Conservation (phyloP, 2,113 vertebrate species). For the Salvelinus alpinus region DNA sequence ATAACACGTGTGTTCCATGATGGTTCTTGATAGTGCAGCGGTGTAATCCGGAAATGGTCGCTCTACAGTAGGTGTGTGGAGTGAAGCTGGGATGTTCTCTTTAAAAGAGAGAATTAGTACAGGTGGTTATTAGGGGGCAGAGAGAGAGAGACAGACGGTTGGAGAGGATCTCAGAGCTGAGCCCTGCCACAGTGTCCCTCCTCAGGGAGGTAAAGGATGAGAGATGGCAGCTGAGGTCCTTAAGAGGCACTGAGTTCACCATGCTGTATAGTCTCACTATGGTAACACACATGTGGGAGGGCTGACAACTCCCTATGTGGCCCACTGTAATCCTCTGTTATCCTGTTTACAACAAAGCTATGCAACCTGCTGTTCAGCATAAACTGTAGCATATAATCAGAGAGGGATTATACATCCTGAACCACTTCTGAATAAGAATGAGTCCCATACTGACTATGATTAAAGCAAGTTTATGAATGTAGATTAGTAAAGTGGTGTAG, state of each 20-base stretch:
- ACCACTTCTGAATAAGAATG: too few relatives aligned
- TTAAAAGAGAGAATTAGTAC: constrained; percentile 8
- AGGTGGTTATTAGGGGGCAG: background rate
- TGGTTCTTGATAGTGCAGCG: constrained; percentile 27
- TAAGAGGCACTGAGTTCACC: constrained; percentile 5
- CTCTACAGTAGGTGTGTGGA: constrained; percentile 5
- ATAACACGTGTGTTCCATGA: constrained; percentile 46
- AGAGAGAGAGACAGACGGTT: constrained; percentile 50
- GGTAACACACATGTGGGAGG: constrained; percentile 56
- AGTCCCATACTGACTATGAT: too few relatives aligned
- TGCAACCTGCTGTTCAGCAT: constrained; percentile 1
- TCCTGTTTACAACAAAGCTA: background rate
- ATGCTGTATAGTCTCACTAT: constrained; percentile 31
- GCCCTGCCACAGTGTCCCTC: constrained; percentile 39
- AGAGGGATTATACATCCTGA: too few relatives aligned
- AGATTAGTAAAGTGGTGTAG: constrained; percentile 5
- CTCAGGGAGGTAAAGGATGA: constrained; percentile 34
- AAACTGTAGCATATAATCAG: too few relatives aligned
- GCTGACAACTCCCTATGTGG: constrained; percentile 22
- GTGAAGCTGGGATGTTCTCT: constrained; percentile 57
- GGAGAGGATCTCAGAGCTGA: constrained; percentile 24
- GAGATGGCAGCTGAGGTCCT: constrained; percentile 33
- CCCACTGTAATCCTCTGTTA: constrained; percentile 2
- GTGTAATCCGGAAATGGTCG: constrained; percentile 58
- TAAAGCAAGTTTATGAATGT: too few relatives aligned